Conservation (phyloP, 2,888 invertebrate genomes). For the Eilema depressum region DNA sequence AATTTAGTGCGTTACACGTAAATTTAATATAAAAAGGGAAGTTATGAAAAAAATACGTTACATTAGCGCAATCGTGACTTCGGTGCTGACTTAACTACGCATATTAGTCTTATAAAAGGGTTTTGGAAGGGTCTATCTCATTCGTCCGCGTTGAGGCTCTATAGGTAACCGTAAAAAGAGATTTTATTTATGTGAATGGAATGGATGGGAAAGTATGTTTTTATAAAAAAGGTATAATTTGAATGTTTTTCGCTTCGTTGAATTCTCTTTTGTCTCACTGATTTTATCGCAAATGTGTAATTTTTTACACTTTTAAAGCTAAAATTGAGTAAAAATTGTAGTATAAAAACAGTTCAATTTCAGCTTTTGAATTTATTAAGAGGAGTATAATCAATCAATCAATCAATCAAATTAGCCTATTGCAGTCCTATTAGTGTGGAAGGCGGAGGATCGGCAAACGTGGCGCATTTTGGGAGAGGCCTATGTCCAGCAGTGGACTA, state of each 20-base stretch:
- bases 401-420: too few species aligned
- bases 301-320: neutral
- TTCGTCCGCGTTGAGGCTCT: slow-evolving; percentile 14
- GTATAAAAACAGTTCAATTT: neutral
- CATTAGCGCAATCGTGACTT: slow-evolving; percentile 51
- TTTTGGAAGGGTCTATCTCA: slow-evolving; percentile 23
- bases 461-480: too few species aligned
- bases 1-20: slow-evolving; percentile 57
- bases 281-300: slow-evolving; percentile 1
- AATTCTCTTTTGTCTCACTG: neutral
- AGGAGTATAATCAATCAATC: too few species aligned
- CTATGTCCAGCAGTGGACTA: too few species aligned
- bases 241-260: neutral
- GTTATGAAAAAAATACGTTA: slow-evolving; percentile 56
- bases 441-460: too few species aligned
- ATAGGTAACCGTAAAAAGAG: slow-evolving; percentile 18
- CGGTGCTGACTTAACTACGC: slow-evolving; percentile 46
- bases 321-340: neutral
- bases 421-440: too few species aligned
- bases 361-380: neutral
- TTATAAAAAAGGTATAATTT: slow-evolving; percentile 2
- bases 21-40: slow-evolving; percentile 57
- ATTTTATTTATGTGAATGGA: slow-evolving; percentile 38
- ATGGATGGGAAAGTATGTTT: slow-evolving; percentile 5
- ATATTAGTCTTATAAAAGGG: slow-evolving; percentile 35